phyloP scores from a whole-genome alignment of 2,888 invertebrate genomes.

The Caenorhabditis sinica region DNA sequence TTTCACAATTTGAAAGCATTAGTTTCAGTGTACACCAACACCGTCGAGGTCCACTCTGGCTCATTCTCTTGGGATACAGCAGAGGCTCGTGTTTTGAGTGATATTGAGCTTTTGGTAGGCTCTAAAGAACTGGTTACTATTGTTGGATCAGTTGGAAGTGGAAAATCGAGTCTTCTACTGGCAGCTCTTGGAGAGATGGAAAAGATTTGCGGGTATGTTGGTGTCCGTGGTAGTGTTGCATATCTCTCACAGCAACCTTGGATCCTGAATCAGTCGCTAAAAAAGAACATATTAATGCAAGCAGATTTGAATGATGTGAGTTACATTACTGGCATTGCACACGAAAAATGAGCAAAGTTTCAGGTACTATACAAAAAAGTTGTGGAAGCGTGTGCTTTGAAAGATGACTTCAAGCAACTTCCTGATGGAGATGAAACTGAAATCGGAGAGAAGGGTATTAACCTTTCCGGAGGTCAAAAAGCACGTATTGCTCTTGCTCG shows the following conservation, averaged over 20 bases:
- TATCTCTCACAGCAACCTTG: constrained; percentile 97
- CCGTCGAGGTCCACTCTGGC: constrained; percentile 67
- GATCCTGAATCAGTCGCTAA: constrained; percentile 95
- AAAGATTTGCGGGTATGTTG: constrained; percentile 77
- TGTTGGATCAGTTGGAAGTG: constrained; percentile 73
- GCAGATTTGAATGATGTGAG: constrained; percentile 56
- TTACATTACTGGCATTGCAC: background rate
- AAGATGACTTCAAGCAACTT: constrained; percentile 77
- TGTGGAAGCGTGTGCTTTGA: constrained; percentile 77
- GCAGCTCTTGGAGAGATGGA: constrained; percentile 87
- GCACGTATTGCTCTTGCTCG: constrained; percentile 92
- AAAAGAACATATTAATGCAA: constrained; percentile 89
- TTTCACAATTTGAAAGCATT: too few species aligned
- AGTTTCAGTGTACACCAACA: constrained; percentile 64
- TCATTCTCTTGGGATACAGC: constrained; percentile 68
- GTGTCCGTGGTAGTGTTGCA: constrained; percentile 87
- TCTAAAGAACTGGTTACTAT: constrained; percentile 68
- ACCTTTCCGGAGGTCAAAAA: constrained; percentile 82
- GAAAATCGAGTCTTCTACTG: constrained; percentile 73
- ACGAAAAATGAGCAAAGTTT: constrained; percentile 15
- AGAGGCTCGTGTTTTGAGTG: constrained; percentile 50
- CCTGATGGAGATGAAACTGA: constrained; percentile 81
- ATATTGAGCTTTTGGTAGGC: constrained; percentile 61
- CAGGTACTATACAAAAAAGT: constrained; percentile 59
- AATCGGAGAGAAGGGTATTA: constrained; percentile 83